Percentiles rank a stretch among this genome's conserved stretches.
Evolutionary conservation across 2,888 invertebrate species (phyloP).

Genomic region (Hypena proboscidalis): DNA sequence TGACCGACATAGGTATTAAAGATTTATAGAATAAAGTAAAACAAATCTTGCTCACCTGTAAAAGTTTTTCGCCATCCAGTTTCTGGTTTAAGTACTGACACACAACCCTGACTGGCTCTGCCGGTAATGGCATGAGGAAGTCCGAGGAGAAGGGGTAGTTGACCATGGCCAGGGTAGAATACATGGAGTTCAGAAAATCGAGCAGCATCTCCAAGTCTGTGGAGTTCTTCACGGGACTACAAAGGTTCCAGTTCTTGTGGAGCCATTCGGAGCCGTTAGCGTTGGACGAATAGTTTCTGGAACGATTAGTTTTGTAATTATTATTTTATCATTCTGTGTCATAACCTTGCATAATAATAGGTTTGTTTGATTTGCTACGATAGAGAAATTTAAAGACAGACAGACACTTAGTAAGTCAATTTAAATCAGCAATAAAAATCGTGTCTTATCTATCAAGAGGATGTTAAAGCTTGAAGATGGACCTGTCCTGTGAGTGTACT

Average conservation of each 20-base stretch:
- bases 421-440: too few relatives aligned
- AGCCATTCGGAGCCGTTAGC: slow-evolving; percentile 90
- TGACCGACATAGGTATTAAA: not conserved
- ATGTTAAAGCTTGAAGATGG: too few relatives aligned
- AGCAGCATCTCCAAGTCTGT: slow-evolving; percentile 79
- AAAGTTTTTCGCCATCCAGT: slow-evolving; percentile 76
- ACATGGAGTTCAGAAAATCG: slow-evolving; percentile 90
- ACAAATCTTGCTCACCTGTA: slow-evolving; percentile 64
- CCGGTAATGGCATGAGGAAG: slow-evolving; percentile 94
- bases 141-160: slow-evolving; percentile 96
- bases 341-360: too few relatives aligned
- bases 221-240: slow-evolving; percentile 87
- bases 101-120: slow-evolving; percentile 90
- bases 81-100: slow-evolving; percentile 83
- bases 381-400: too few relatives aligned
- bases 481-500: too few relatives aligned
- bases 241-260: slow-evolving; percentile 90
- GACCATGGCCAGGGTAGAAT: slow-evolving; percentile 95
- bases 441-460: too few relatives aligned
- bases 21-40: not conserved
- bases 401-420: too few relatives aligned
- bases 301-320: slow-evolving; percentile 15
- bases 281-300: slow-evolving; percentile 77
- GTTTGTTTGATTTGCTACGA: too few relatives aligned
- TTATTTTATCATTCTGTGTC: too few relatives aligned